phyloP scores from a whole-genome alignment of 2,797 vertebrate species.

The Hozukius guyotensis region DNA sequence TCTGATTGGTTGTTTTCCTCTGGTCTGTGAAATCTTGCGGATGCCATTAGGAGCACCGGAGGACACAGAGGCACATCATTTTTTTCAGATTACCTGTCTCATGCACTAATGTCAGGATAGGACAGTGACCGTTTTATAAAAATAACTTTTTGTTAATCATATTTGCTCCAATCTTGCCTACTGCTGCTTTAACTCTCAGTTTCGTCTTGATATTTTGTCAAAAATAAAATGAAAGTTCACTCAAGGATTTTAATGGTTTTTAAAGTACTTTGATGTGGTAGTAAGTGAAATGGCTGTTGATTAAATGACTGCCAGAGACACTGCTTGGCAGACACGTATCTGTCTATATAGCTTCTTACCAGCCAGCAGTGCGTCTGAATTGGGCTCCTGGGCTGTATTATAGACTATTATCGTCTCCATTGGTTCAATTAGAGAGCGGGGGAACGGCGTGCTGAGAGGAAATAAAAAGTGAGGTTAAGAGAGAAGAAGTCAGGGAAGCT shows the following conservation, averaged over 20 bases:
- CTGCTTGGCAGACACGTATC: constrained; percentile 29
- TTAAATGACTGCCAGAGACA: constrained; percentile 32
- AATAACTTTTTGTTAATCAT: too few relatives aligned
- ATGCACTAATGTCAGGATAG: too few relatives aligned
- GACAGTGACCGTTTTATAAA: too few relatives aligned
- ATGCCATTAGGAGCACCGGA: too few relatives aligned
- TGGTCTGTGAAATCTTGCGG: too few relatives aligned
- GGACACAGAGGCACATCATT: too few relatives aligned
- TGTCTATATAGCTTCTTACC: constrained; percentile 27
- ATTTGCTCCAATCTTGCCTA: too few relatives aligned
- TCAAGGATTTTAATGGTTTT: constrained; percentile 25
- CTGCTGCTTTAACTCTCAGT: not conserved
- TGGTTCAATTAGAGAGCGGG: constrained; percentile 42
- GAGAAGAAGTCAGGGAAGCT: constrained; percentile 5
- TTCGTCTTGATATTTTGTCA: constrained; percentile 5
- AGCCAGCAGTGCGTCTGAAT: constrained; percentile 37
- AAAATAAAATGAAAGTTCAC: constrained; percentile 12
- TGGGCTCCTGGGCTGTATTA: constrained; percentile 58
- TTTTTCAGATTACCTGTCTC: too few relatives aligned
- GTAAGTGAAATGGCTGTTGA: constrained; percentile 38
- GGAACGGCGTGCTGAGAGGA: constrained; percentile 10
- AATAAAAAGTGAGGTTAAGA: constrained; percentile 40
- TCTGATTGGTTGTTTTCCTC: too few relatives aligned
- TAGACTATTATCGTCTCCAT: constrained; percentile 50
- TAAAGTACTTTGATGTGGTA: constrained; percentile 30